Evolutionary conservation across 2,888 invertebrate species (phyloP).

Genomic region (Melanchra persicariae): DNA sequence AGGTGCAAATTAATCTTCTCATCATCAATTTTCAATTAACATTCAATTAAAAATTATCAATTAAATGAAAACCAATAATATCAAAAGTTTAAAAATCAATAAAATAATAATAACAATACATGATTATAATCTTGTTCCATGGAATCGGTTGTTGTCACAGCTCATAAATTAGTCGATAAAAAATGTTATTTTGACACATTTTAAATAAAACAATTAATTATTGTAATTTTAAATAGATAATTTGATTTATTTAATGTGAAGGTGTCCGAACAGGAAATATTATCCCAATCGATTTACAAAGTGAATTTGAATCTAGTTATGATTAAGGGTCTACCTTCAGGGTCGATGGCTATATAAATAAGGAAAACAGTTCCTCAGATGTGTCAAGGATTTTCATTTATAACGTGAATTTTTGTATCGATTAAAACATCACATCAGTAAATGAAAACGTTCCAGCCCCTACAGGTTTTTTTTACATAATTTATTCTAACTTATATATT

Average conservation of each 20-base stretch:
- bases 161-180: conserved; percentile 51
- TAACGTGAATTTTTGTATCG: conserved; percentile 77
- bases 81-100: neutral
- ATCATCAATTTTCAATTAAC: conserved; percentile 5
- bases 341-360: conserved; percentile 78
- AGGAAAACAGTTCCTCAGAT: conserved; percentile 82
- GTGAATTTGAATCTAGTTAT: conserved; percentile 70
- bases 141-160: conserved; percentile 41
- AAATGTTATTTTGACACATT: conserved; percentile 49
- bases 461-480: neutral
- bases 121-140: conserved; percentile 23
- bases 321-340: conserved; percentile 76
- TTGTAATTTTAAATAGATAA: conserved; percentile 35
- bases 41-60: conserved; percentile 12
- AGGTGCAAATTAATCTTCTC: neutral
- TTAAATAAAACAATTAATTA: conserved; percentile 55
- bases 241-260: conserved; percentile 63
- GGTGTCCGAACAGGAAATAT: conserved; percentile 62
- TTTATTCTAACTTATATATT: too few species aligned
- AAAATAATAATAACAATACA: conserved; percentile 9
- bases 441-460: conserved; percentile 42
- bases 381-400: conserved; percentile 80
- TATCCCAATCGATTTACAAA: conserved; percentile 51
- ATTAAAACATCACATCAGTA: conserved; percentile 59
- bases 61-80: neutral